Base-by-base conservation (phyloP, 2,797 vertebrate genomes). In the Lithobates pipiens region DNA sequence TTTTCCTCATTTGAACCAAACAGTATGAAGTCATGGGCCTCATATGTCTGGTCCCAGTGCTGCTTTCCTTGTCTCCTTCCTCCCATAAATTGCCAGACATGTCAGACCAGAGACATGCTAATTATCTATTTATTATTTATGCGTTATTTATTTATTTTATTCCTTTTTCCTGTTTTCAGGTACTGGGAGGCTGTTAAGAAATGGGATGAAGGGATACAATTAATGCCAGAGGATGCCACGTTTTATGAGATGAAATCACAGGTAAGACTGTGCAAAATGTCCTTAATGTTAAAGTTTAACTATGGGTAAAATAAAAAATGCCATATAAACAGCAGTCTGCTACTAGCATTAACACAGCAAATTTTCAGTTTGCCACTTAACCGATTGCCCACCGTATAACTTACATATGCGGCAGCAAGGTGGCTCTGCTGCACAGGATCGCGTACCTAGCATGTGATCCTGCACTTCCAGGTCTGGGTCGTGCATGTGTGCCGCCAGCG, bases 191-290 rank as follows among this genome's bases (percentile, higher is more conserved):
- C 98, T 65, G 90, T 99, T 89, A 96, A 95, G 88, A 97, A 96
- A 91, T 99, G 97, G 97, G 97, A 99, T 32, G 97, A 98, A 92
- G 98, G 97, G 23, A 94, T 99, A 83, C 96, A 98, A 0, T 92
- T 99, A 90, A 98, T 96, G 29, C 97, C 98, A 88, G 95, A 97
- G 79, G 94, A 98, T 88, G 95, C 97, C 10, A 89, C 91, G 0
- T 93, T 99, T 44, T 97, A 99, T 89, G 98, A 99, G 91, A 99
- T 99, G 97, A 99, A 99, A 90, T 96, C 98, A 2, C 98, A 99
- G 97, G 98, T 99, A 95, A 89, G 29, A 65, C 7, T n/a, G 3
- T 23, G 61, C 61, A n/a, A 65, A 65, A 65, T 23, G 61, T 65
- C 21, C n/a, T 25, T 54, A 15, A 54, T 54, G 50, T 54, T 16